Evolutionary conservation across 1,140 invertebrate genomes (phyloP).

Genomic region (Apolygus lucorum): DNA sequence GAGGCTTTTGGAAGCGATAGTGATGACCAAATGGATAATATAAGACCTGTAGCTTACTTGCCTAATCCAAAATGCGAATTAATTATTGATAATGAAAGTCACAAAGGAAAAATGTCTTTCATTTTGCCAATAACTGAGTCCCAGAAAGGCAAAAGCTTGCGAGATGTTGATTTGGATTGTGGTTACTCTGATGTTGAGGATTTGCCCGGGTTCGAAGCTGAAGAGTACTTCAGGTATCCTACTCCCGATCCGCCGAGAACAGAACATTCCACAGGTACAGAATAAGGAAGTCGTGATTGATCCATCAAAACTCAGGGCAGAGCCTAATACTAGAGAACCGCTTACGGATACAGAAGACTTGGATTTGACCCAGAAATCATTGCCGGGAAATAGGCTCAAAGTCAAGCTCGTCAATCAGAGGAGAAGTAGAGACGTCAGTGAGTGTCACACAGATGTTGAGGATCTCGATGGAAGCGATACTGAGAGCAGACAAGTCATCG

Average conservation of each 20-base stretch:
- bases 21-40: not conserved
- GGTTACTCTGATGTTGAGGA: constrained; percentile 41
- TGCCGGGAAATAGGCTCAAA: not conserved
- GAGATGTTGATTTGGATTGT: constrained; percentile 35
- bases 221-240: constrained; percentile 24
- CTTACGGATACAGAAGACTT: constrained; percentile 47
- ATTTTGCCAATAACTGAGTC: constrained; percentile 33
- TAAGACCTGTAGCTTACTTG: constrained; percentile 28
- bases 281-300: constrained; percentile 32
- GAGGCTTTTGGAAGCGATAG: constrained; percentile 24
- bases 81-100: constrained; percentile 42
- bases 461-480: constrained; percentile 45
- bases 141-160: constrained; percentile 37
- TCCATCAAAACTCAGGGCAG: constrained; percentile 27
- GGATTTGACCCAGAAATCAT: constrained; percentile 32
- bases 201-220: constrained; percentile 18
- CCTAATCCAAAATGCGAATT: constrained; percentile 43
- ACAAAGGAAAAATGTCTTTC: constrained; percentile 33
- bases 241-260: constrained; percentile 34
- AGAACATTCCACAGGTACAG: constrained; percentile 36
- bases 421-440: constrained; percentile 12
- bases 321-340: constrained; percentile 28
- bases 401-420: constrained; percentile 4
- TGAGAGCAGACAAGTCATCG: constrained; percentile 27
- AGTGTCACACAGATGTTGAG: constrained; percentile 43